Conservation (phyloP, 2,888 invertebrate genomes). For the Andrena camellia region DNA sequence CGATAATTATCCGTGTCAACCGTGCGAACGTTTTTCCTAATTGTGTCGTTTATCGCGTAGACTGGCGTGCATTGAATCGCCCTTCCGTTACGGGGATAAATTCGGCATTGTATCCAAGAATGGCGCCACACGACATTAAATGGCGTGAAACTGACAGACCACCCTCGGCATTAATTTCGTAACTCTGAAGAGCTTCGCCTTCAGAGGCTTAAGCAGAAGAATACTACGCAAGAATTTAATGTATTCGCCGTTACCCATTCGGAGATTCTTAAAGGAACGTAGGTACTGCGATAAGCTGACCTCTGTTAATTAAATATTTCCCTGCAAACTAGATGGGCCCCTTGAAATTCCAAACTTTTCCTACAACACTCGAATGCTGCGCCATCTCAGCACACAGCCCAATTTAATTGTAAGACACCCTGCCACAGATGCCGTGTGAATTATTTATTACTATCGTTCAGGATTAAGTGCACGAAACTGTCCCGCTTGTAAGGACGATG, state of each 20-base stretch:
- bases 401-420: no score
- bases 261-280: no score
- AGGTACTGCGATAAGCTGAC: no score
- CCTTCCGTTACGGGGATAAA: background rate
- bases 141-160: background rate
- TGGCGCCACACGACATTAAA: background rate
- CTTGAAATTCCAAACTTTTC: no score
- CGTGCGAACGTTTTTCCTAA: conserved; percentile 53
- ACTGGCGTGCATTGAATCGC: conserved; percentile 23
- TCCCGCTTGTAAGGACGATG: background rate
- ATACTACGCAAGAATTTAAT: background rate
- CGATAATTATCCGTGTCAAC: conserved; percentile 59
- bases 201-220: background rate
- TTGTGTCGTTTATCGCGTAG: conserved; percentile 42
- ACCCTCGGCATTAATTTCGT: background rate
- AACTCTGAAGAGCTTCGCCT: background rate
- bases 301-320: no score
- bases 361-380: no score
- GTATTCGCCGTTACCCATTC: background rate
- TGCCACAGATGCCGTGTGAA: background rate
- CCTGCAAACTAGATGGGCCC: no score
- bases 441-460: background rate
- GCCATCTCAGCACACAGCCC: no score
- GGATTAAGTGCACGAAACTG: background rate
- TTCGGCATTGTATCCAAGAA: background rate